Conservation (phyloP, 2,888 invertebrate genomes). For the Eucera pruinosa region DNA sequence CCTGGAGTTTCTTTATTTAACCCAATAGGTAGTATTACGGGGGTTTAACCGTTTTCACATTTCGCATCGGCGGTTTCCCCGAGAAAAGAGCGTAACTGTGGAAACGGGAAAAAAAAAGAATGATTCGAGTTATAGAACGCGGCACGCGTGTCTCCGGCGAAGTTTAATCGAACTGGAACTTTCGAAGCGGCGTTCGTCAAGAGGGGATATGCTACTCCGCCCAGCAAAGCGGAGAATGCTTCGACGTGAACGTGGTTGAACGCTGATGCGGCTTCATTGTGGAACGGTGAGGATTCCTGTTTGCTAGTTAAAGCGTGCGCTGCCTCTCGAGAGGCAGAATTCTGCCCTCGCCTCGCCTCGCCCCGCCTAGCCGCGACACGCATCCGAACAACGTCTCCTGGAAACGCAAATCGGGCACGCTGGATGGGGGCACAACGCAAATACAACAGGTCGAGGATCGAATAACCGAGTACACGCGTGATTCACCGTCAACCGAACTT, state of each 20-base stretch:
- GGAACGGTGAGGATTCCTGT: slow-evolving; percentile 24
- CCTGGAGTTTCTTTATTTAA: too few species aligned
- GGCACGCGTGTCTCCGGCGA: not conserved
- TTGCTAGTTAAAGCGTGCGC: slow-evolving; percentile 46
- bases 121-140: not conserved
- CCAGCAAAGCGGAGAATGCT: slow-evolving; percentile 2
- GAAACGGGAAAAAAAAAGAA: slow-evolving; percentile 5
- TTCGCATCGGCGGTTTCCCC: too few species aligned
- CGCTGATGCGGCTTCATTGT: slow-evolving; percentile 40
- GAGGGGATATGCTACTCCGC: not conserved
- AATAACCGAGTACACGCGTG: slow-evolving; percentile 2
- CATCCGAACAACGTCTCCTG: slow-evolving; percentile 30
- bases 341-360: slow-evolving; percentile 29
- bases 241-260: slow-evolving; percentile 28
- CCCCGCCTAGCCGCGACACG: slow-evolving; percentile 35
- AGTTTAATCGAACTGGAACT: slow-evolving; percentile 26
- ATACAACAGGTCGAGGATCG: slow-evolving; percentile 19
- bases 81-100: too few species aligned
- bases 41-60: too few species aligned
- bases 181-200: slow-evolving; percentile 19
- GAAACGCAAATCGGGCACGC: not conserved
- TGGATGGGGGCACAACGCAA: slow-evolving; percentile 16
- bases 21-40: too few species aligned
- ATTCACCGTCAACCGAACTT: not conserved
- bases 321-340: slow-evolving; percentile 38